phyloP scores from a whole-genome alignment of 1,140 invertebrate species.

The Drosophila murphyi region DNA sequence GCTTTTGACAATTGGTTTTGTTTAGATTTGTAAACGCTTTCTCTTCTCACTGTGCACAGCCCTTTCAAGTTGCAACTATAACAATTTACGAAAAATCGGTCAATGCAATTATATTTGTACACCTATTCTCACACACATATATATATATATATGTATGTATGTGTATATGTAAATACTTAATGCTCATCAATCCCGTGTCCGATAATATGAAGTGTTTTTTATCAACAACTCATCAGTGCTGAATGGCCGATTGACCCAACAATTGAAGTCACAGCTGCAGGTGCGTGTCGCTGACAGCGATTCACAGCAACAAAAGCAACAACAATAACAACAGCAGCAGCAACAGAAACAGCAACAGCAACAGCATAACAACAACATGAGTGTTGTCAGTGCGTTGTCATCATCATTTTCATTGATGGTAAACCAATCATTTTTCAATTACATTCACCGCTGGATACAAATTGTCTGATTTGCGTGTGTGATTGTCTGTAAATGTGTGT shows the following conservation, averaged over 20 bases:
- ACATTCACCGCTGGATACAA: slow-evolving; percentile 83
- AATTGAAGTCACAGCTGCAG: slow-evolving; percentile 66
- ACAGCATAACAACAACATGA: slow-evolving; percentile 22
- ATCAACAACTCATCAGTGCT: slow-evolving; percentile 16
- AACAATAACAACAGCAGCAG: slow-evolving; percentile 35
- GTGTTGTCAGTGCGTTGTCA: slow-evolving; percentile 65
- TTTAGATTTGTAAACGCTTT: too few species aligned
- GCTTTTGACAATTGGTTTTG: too few species aligned
- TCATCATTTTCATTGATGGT: slow-evolving; percentile 82
- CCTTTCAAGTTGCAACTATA: too few species aligned
- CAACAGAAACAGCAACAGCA: slow-evolving; percentile 11
- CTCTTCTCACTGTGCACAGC: too few species aligned
- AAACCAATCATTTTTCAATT: slow-evolving; percentile 84
- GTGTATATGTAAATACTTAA: slow-evolving; percentile 14
- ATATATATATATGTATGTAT: not conserved
- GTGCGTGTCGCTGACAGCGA: slow-evolving; percentile 71
- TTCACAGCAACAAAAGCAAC: slow-evolving; percentile 36
- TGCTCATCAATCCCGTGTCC: slow-evolving; percentile 12
- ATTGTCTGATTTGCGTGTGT: slow-evolving; percentile 80
- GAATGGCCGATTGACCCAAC: slow-evolving; percentile 76
- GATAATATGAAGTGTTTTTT: slow-evolving; percentile 11
- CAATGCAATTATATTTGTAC: not conserved
- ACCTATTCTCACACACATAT: not conserved
- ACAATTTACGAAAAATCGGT: not conserved
- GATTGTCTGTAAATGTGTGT: slow-evolving; percentile 2